Evolutionary conservation across 2,797 vertebrate genomes (phyloP).

Genomic region (Clarias platycephalus): DNA sequence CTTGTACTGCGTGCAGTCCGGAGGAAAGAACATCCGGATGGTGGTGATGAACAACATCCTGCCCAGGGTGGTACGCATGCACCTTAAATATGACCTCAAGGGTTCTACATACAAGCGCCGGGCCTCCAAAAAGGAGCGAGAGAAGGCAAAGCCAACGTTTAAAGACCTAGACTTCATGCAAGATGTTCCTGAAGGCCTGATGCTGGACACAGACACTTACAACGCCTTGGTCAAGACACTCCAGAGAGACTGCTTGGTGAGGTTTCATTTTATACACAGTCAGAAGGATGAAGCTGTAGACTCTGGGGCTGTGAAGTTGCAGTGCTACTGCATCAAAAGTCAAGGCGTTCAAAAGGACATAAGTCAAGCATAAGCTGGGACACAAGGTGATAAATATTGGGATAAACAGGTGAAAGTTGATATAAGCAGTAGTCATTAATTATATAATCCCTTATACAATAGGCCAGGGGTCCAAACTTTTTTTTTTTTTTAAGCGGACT

Average conservation of each 20-base stretch:
- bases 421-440: background rate
- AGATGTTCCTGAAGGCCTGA: slow-evolving; percentile 87
- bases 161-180: slow-evolving; percentile 99
- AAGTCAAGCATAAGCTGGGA: background rate
- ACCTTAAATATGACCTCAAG: slow-evolving; percentile 96
- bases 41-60: slow-evolving; percentile 99
- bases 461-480: too few species aligned
- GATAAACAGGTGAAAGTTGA: background rate
- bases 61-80: slow-evolving; percentile 93
- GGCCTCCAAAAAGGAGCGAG: slow-evolving; percentile 93
- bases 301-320: background rate
- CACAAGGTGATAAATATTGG: background rate
- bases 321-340: background rate
- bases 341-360: background rate
- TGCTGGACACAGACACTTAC: slow-evolving; percentile 92
- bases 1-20: slow-evolving; percentile 96
- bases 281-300: background rate
- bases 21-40: slow-evolving; percentile 95
- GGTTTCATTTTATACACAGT: slow-evolving; percentile 36
- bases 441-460: background rate
- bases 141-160: slow-evolving; percentile 90
- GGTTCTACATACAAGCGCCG: slow-evolving; percentile 96
- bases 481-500: too few species aligned
- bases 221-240: slow-evolving; percentile 90
- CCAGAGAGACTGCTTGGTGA: slow-evolving; percentile 96